phyloP scores from a whole-genome alignment of 2,113 vertebrate species.

The Takifugu flavidus region DNA sequence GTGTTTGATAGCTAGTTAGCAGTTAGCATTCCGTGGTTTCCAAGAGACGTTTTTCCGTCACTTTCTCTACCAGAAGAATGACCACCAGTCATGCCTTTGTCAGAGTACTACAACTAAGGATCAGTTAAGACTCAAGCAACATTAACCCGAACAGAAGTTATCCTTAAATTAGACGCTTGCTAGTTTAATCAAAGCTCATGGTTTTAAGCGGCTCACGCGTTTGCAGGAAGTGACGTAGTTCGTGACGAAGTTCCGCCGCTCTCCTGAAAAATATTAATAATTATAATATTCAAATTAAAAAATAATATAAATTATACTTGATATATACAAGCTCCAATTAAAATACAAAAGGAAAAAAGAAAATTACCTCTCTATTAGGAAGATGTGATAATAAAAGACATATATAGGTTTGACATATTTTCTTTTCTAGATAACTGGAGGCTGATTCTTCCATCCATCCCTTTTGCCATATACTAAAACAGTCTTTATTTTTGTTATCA shows the following conservation, averaged over 20 bases:
- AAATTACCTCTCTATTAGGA: too few relatives aligned
- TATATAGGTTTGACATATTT: too few relatives aligned
- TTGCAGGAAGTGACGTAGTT: slow-evolving; percentile 28
- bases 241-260: not conserved
- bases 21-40: slow-evolving; percentile 25
- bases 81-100: slow-evolving; percentile 14
- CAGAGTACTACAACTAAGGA: slow-evolving; percentile 7
- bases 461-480: too few relatives aligned
- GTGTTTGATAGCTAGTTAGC: slow-evolving; percentile 18
- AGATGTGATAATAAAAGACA: too few relatives aligned
- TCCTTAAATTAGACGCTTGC: not conserved
- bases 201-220: not conserved
- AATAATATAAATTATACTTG: not conserved
- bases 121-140: not conserved
- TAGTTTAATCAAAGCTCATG: too few relatives aligned
- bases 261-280: not conserved
- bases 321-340: too few relatives aligned
- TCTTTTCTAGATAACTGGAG: too few relatives aligned
- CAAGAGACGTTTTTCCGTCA: not conserved
- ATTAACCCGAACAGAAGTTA: slow-evolving; percentile 12
- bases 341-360: too few relatives aligned
- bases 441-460: too few relatives aligned
- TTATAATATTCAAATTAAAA: not conserved
- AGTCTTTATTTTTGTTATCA: too few relatives aligned
- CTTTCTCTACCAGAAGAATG: slow-evolving; percentile 9